These are phyloP conservation scores for Myrmecobius fasciatus DNA, from an alignment of 2,113 vertebrate genomes.

Conservation along the genomic window DNA sequence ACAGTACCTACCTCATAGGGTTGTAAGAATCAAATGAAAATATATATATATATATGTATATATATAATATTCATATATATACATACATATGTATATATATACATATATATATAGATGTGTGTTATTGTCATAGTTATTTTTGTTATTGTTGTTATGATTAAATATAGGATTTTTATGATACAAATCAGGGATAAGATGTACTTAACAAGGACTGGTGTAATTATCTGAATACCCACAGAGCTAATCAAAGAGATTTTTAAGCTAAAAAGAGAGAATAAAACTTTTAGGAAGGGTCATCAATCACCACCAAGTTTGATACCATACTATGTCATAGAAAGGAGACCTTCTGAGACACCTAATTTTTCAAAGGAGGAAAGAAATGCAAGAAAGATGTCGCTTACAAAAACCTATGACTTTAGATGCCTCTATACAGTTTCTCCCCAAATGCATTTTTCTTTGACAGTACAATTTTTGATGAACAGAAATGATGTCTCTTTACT, in stretches of 20 bases:
- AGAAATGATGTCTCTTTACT: conserved; percentile 26
- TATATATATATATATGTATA: not conserved
- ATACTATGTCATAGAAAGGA: not conserved
- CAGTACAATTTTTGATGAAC: conserved; percentile 26
- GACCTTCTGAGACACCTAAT: not conserved
- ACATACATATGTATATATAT: not conserved
- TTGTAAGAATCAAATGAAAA: not conserved
- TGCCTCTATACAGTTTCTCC: not conserved
- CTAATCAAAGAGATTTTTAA: not conserved
- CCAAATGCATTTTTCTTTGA: not conserved
- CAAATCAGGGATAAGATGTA: conserved; percentile 66
- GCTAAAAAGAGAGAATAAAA: not conserved
- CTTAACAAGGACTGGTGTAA: not conserved
- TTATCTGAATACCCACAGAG: not conserved
- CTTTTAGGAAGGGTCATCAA: not conserved
- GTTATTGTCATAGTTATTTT: not conserved
- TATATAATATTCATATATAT: too few relatives aligned
- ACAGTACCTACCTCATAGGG: not conserved
- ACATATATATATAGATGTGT: not conserved
- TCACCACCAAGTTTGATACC: not conserved
- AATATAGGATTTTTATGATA: conserved; percentile 27
- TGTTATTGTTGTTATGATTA: not conserved
- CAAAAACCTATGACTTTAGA: not conserved
- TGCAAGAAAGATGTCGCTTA: not conserved
- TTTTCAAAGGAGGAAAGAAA: not conserved